Conservation (phyloP, 2,888 invertebrate species). For the Drosophila infuscata region DNA sequence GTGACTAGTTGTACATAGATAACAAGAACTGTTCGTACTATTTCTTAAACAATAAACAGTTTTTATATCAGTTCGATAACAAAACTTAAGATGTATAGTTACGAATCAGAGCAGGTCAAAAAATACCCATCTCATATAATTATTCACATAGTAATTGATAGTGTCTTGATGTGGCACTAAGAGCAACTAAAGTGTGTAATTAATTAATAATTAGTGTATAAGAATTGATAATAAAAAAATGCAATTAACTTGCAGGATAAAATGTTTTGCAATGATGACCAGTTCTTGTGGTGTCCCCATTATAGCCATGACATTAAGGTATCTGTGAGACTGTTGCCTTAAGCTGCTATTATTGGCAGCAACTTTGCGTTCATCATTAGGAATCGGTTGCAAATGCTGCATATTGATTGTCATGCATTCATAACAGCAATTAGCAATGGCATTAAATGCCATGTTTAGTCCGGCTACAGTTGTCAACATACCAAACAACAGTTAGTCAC, state of each 20-base stretch:
- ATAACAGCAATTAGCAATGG: constrained; percentile 63
- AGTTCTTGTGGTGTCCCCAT: background rate
- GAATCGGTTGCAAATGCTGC: constrained; percentile 15
- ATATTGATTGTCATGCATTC: constrained; percentile 41
- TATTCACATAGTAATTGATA: background rate
- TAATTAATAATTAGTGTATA: background rate
- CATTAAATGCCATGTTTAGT: constrained; percentile 66
- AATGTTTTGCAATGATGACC: background rate
- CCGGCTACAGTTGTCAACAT: constrained; percentile 51
- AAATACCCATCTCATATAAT: background rate
- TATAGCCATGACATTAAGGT: background rate
- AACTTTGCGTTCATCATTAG: constrained; percentile 26
- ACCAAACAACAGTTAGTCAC: constrained; percentile 60
- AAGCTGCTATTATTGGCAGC: constrained; percentile 32
- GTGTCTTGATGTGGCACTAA: background rate
- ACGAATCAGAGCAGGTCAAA: background rate
- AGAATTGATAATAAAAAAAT: background rate
- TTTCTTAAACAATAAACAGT: background rate
- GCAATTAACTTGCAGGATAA: background rate
- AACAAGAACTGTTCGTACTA: background rate
- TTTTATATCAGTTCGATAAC: background rate
- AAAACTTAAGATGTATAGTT: background rate
- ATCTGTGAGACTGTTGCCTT: background rate
- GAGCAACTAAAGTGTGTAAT: background rate
- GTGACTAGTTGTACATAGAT: background rate